Conservation (phyloP, 1,140 invertebrate genomes). For the Anastatus disparis region DNA sequence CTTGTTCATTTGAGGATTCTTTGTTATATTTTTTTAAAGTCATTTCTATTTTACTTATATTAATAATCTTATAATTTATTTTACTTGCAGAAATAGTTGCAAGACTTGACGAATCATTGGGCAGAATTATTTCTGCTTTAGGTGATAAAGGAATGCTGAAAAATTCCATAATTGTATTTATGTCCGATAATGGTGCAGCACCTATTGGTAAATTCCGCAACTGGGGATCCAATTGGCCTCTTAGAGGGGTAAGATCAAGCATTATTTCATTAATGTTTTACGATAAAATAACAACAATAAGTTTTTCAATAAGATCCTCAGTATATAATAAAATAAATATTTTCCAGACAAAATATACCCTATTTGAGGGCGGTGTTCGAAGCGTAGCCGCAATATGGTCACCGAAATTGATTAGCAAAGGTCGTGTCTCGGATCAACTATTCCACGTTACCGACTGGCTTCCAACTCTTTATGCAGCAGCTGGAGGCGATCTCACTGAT, state of each 20-base stretch:
- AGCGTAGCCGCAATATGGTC: constrained; percentile 76
- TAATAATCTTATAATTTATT: neutral
- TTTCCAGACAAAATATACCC: constrained; percentile 73
- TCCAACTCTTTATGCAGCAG: constrained; percentile 73
- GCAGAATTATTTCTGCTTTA: constrained; percentile 72
- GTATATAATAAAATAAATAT: neutral
- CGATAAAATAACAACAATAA: no score
- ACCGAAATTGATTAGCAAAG: constrained; percentile 63
- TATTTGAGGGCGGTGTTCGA: constrained; percentile 79
- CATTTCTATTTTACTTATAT: no score
- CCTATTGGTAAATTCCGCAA: constrained; percentile 67
- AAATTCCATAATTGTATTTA: constrained; percentile 73
- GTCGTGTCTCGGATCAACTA: constrained; percentile 67
- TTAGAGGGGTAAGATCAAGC: constrained; percentile 73
- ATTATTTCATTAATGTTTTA: no score
- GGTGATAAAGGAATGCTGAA: constrained; percentile 71
- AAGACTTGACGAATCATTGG: constrained; percentile 78
- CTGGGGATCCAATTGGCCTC: constrained; percentile 76
- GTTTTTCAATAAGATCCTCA: neutral
- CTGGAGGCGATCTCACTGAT: constrained; percentile 65
- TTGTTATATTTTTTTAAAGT: no score
- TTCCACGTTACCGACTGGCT: constrained; percentile 80
- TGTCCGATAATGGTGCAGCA: constrained; percentile 73
- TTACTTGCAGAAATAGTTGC: constrained; percentile 73
- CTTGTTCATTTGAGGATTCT: no score